These are phyloP conservation scores for Orientallactaga sibirica DNA, from an alignment of 2,797 vertebrate genomes.

Conservation along the genomic window DNA sequence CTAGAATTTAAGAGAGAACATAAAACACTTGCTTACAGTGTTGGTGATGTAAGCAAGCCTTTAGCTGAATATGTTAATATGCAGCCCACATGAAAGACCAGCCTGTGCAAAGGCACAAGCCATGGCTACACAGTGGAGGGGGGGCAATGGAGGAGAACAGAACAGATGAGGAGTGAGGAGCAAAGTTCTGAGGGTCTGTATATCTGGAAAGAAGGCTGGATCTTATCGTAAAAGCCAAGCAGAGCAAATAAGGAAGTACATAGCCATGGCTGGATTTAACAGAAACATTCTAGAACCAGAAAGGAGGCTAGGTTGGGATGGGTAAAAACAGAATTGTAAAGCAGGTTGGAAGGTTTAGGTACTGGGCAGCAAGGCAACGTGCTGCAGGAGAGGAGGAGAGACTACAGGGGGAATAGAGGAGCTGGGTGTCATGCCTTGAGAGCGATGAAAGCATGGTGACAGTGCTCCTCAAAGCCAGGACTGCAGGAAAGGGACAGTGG, in stretches of 20 bases:
- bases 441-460: background rate
- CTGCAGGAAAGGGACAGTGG: background rate
- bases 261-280: background rate
- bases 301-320: background rate
- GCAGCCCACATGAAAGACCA: background rate
- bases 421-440: background rate
- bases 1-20: background rate
- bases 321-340: background rate
- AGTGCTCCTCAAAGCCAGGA: background rate
- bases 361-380: background rate
- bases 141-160: background rate
- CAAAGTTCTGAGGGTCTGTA: conserved; percentile 3
- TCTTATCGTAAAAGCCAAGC: conserved; percentile 16
- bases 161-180: background rate
- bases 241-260: background rate
- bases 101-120: background rate
- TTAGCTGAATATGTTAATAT: background rate
- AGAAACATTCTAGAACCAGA: background rate
- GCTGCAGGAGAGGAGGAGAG: background rate
- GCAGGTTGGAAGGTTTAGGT: background rate
- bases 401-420: background rate
- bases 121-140: background rate
- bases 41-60: background rate
- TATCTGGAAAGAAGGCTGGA: background rate
- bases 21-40: background rate